Evolutionary conservation across 2,797 vertebrate species (phyloP), one percentile per base, ranked within the genome.

Genomic region (Caiman crocodilus): DNA sequence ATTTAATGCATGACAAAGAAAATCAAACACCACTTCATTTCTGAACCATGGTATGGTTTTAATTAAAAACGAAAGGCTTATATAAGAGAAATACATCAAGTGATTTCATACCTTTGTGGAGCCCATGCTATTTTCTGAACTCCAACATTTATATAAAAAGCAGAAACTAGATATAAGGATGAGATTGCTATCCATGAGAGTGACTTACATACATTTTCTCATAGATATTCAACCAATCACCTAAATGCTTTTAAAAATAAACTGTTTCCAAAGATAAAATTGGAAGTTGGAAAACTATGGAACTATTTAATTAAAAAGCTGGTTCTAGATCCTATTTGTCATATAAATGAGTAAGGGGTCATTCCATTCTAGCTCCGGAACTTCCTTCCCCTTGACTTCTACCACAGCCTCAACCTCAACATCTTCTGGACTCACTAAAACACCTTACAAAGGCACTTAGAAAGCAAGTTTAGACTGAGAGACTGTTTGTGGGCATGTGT

Each of bases 11-110:
- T 94, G 92, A 88, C 59, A 92, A 91, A 75, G 91, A 94, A 96
- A 89, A 95, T 82, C 80, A 95, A 94, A 92, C 60, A 90, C 35
- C 58, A 94, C 57, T 92, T 96, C 85, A 90, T n/a, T 88, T 95
- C 86, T 93, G 85, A 94, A 94, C 60, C 74, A 89, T 90, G 90
- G 18, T 59, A 92, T 76, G 87, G 50, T 60, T 90, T 96, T 96
- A 97, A 96, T 96, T 96, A 95, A 96, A 96, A 95, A 89, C 80
- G 87, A 96, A 91, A 93, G 93, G 82, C 80, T 91, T 93, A 79
- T 90, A 69, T 91, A 96, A 95, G 42, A 94, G 94, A 94, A 94
- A 91, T 93, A 74, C 60, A 90, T 76, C 89, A 85, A 79, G 63
- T 91, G 58, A 69, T 91, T 96, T 93, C 82, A 57, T n/a, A 79